Percentiles rank a stretch among this genome's conserved stretches.
Evolutionary conservation across 2,797 vertebrate species (phyloP).

Genomic region (Rhinogobio ventralis): DNA sequence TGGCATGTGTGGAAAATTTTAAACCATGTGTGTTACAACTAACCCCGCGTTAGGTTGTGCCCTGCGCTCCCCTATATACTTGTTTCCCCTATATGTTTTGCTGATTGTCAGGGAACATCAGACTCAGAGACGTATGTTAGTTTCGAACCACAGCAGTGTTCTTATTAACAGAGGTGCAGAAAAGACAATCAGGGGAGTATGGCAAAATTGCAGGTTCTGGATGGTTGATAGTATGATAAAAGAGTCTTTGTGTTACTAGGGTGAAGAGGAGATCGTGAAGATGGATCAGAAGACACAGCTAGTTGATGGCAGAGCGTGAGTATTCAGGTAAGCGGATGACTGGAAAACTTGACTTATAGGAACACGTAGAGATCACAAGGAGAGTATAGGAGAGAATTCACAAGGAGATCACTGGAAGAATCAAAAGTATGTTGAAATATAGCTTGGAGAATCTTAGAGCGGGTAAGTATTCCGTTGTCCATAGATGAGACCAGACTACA

Average conservation of each 20-base stretch:
- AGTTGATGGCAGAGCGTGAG: background rate
- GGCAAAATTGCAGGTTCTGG: background rate
- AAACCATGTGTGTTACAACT: too few relatives aligned
- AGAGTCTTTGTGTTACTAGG: background rate
- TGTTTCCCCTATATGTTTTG: background rate
- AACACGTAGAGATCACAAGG: background rate
- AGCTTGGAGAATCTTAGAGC: background rate
- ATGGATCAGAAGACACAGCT: background rate
- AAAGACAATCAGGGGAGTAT: background rate
- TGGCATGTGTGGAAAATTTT: too few relatives aligned
- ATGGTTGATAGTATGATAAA: background rate
- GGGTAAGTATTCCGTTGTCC: background rate
- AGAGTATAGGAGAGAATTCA: background rate
- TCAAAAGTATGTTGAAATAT: background rate
- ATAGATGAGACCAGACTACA: background rate
- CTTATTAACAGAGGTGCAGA: background rate
- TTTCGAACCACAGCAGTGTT: background rate
- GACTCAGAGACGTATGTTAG: background rate
- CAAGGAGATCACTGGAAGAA: background rate
- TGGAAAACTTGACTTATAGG: background rate
- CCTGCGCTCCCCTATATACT: too few relatives aligned
- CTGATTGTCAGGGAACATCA: background rate
- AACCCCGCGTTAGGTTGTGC: too few relatives aligned
- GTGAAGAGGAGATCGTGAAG: background rate
- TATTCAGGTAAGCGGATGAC: background rate